A percentile compares a stretch with the other conserved stretches of the same genome.
These are phyloP conservation scores for Drosophila niveifrons DNA, from an alignment of 2,888 invertebrate species.

Conservation along the genomic window DNA sequence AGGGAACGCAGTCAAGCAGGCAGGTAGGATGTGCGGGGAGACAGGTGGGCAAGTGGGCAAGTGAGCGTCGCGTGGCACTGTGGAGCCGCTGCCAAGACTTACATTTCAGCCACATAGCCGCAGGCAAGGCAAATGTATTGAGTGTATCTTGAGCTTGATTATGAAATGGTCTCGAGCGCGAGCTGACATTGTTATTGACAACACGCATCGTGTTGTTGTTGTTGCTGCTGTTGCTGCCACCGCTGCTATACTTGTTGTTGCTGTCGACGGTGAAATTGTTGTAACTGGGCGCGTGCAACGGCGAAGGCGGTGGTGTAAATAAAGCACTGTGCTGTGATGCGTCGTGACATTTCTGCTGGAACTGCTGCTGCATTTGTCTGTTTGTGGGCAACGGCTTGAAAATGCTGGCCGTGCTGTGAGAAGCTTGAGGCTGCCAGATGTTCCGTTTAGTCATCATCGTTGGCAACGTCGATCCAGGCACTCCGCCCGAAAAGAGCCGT, in stretches of 20 bases:
- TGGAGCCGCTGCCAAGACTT: slow-evolving; percentile 79
- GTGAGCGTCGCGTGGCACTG: slow-evolving; percentile 41
- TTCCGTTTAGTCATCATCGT: slow-evolving; percentile 38
- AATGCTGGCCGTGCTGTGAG: slow-evolving; percentile 69
- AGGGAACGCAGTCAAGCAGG: slow-evolving; percentile 24
- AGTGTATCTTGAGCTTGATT: slow-evolving; percentile 78
- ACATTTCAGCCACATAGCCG: slow-evolving; percentile 83
- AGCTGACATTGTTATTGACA: slow-evolving; percentile 74
- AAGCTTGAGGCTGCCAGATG: slow-evolving; percentile 63
- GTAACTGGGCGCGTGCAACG: slow-evolving; percentile 56
- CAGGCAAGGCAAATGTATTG: slow-evolving; percentile 80
- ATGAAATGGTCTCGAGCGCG: slow-evolving; percentile 79
- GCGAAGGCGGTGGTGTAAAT: slow-evolving; percentile 70
- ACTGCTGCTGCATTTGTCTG: slow-evolving; percentile 68
- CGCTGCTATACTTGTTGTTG: slow-evolving; percentile 52
- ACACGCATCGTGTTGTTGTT: slow-evolving; percentile 68
- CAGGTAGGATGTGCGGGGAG: slow-evolving; percentile 16
- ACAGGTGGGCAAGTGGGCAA: slow-evolving; percentile 28
- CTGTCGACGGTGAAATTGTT: slow-evolving; percentile 16
- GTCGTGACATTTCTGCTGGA: slow-evolving; percentile 64
- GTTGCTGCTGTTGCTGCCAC: slow-evolving; percentile 48
- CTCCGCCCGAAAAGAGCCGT: slow-evolving; percentile 67
- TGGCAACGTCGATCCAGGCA: slow-evolving; percentile 41
- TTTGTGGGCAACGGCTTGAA: slow-evolving; percentile 57
- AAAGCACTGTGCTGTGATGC: slow-evolving; percentile 38